Evolutionary conservation across 2,113 vertebrate species (phyloP).

Genomic region (Alligator sinensis): DNA sequence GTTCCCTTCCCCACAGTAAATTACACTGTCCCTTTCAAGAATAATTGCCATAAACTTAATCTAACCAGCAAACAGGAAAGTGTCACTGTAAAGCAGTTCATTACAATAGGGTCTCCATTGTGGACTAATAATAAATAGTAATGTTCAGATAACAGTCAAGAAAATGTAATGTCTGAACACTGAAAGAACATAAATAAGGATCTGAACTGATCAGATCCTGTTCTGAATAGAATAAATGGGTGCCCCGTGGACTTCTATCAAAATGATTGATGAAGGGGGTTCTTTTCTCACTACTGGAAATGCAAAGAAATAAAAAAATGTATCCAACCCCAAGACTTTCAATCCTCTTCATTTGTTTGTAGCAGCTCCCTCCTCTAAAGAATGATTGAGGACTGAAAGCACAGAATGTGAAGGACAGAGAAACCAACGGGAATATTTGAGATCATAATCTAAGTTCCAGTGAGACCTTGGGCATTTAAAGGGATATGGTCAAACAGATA

Average conservation of each 20-base stretch:
- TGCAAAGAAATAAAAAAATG: constrained; percentile 66
- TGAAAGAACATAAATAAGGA: constrained; percentile 64
- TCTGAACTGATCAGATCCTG: constrained; percentile 22
- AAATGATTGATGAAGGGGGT: constrained; percentile 64
- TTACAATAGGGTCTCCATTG: constrained; percentile 41
- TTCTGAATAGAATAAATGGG: constrained; percentile 60
- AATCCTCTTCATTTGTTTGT: constrained; percentile 7
- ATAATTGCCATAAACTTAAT: constrained; percentile 62
- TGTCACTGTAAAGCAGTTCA: constrained; percentile 46
- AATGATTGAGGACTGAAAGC: constrained; percentile 29
- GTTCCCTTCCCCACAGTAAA: constrained; percentile 35
- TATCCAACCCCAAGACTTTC: constrained; percentile 24
- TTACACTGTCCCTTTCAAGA: constrained; percentile 45
- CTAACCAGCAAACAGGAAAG: constrained; percentile 39
- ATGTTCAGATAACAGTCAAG: constrained; percentile 53
- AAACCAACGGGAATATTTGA: neutral
- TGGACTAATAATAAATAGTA: constrained; percentile 63
- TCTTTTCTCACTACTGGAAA: constrained; percentile 65
- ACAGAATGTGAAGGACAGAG: constrained; percentile 40
- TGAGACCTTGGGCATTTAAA: neutral
- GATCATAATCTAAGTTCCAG: constrained; percentile 9
- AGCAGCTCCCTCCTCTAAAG: neutral
- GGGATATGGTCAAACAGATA: neutral
- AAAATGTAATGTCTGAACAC: constrained; percentile 26
- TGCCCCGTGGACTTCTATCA: constrained; percentile 61